Conservation (phyloP, 2,888 invertebrate species). For the Carabus problematicus region DNA sequence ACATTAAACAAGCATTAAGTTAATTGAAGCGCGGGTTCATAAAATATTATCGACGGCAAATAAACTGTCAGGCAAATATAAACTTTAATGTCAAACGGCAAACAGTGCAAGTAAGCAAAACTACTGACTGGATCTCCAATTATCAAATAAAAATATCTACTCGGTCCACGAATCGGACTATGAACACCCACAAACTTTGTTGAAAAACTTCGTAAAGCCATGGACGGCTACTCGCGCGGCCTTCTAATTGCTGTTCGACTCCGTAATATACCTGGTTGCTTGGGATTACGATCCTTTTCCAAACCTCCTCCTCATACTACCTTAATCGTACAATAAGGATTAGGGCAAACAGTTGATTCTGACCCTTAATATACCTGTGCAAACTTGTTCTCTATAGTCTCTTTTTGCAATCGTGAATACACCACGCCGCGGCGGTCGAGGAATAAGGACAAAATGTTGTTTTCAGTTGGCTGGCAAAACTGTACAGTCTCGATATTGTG, state of each 20-base stretch:
- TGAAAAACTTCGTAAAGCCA: constrained; percentile 29
- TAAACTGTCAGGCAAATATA: constrained; percentile 21
- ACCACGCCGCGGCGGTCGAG: neutral
- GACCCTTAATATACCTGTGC: constrained; percentile 4
- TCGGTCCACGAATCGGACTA: constrained; percentile 5
- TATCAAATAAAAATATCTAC: constrained; percentile 31
- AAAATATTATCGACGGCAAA: constrained; percentile 22
- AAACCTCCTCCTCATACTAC: neutral
- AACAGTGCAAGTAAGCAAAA: constrained; percentile 25
- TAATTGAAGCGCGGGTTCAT: constrained; percentile 30
- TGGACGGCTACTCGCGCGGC: constrained; percentile 22
- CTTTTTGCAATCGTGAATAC: neutral
- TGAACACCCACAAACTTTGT: constrained; percentile 19
- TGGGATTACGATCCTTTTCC: neutral
- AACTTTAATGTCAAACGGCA: constrained; percentile 37
- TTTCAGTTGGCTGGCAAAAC: too few relatives aligned
- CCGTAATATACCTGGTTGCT: constrained; percentile 6
- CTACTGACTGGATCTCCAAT: constrained; percentile 21
- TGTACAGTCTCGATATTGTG: too few relatives aligned
- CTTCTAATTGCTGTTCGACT: constrained; percentile 28
- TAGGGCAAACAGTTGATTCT: constrained; percentile 1
- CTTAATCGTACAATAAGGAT: neutral
- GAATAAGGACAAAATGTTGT: constrained; percentile 1
- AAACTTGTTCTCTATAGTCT: neutral
- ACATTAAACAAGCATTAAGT: constrained; percentile 37